These are phyloP conservation scores for Nestor notabilis DNA, from an alignment of 2,113 vertebrate genomes.

Conservation along the genomic window DNA sequence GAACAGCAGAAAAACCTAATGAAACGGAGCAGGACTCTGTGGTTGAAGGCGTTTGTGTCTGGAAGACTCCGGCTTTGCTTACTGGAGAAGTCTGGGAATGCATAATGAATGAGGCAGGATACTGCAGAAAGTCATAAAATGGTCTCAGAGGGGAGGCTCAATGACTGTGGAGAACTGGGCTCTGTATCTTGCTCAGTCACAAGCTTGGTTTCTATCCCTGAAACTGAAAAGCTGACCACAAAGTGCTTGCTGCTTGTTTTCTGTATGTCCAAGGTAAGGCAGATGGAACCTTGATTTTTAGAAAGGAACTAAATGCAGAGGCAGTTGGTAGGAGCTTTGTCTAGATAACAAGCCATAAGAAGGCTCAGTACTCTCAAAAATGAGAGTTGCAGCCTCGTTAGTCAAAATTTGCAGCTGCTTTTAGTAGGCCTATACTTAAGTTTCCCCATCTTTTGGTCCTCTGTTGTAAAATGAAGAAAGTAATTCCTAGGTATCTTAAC, in stretches of 20 bases:
- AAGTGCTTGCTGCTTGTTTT: neutral
- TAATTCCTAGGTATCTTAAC: neutral
- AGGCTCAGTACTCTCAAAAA: neutral
- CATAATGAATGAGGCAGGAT: constrained; percentile 30
- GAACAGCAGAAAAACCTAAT: neutral
- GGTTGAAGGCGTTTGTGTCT: neutral
- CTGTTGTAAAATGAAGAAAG: neutral
- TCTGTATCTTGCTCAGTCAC: neutral
- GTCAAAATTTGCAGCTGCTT: neutral
- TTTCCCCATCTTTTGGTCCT: neutral
- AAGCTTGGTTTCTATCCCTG: neutral
- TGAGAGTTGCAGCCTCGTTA: rapidly evolving
- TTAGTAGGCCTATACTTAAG: neutral
- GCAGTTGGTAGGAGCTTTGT: neutral
- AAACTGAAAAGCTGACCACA: neutral
- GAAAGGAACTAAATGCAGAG: neutral
- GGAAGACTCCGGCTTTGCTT: neutral
- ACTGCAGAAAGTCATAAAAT: neutral
- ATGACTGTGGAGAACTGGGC: neutral
- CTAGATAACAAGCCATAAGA: neutral
- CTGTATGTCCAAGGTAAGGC: neutral
- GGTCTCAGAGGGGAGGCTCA: neutral
- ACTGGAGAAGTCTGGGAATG: neutral
- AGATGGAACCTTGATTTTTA: neutral
- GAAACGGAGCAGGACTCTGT: neutral